Evolutionary conservation across 2,113 vertebrate species (phyloP), one percentile per base, ranked within the genome.

Genomic region (Loxodonta africana): DNA sequence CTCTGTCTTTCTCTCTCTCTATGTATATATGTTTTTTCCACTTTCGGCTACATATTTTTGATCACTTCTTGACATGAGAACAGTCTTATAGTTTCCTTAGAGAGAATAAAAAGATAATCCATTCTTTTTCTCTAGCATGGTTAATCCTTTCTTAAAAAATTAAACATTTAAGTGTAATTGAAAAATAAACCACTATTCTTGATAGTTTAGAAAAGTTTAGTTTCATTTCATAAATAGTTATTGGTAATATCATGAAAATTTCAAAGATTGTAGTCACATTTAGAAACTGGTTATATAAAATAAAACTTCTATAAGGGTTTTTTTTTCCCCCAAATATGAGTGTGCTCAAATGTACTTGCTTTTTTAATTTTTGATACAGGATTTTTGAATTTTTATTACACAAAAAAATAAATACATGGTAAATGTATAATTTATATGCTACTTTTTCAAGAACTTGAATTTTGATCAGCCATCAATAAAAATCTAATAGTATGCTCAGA

Each of bases 121-220:
- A 76, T 69, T 73, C 11, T 37, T 71, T 92, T 41, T 10, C 8
- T 92, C 17, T 77, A 57, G 5, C 12, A 48, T 84, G 37, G 6
- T 18, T 83, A 86, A 85, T 76, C 21, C 0, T 74, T 94, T 86
- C 23, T 74, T 95, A 51, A 92, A 93, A 62, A 65, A 74, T 48
- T 67, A 67, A 67, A 23, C 8, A 73, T 53, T 88, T 63, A 62
- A 65, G 80, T n/a, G 4, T 14, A 93, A 81, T 21, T 92, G 71
- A 60, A 88, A 93, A 83, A 91, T 65, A 63, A 83, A 95, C 78
- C 51, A 85, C 37, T 37, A 62, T 90, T 80, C 12, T 41, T 94
- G 17, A 81, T 41, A 94, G 1, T 28, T 92, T 94, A 67, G 15
- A 90, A 93, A 94, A 73, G 37, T 37, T 88, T 95, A 76, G 74